Evolutionary conservation across 2,113 vertebrate species (phyloP).

Genomic region (Pardalotus punctatus): DNA sequence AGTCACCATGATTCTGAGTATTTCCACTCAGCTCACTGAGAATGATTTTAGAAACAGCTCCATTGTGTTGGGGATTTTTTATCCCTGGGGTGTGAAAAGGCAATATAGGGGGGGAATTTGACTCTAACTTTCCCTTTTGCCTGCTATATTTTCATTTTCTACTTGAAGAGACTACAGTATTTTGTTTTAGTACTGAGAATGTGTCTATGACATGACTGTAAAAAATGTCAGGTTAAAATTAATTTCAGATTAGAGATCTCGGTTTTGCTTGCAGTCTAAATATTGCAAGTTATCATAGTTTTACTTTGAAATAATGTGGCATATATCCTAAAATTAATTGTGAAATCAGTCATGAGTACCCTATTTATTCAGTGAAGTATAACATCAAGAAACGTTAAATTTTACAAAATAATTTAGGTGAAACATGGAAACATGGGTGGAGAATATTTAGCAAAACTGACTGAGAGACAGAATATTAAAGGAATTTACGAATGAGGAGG

Average conservation of each 20-base stretch:
- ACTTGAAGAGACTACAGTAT: background rate
- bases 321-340: background rate
- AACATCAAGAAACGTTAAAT: background rate
- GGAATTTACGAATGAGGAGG: background rate
- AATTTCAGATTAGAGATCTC: background rate
- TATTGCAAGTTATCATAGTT: background rate
- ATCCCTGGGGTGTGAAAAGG: background rate
- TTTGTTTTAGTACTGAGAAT: background rate
- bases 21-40: background rate
- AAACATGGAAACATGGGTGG: background rate
- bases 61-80: background rate
- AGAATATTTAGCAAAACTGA: background rate
- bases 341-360: background rate
- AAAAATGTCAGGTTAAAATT: background rate
- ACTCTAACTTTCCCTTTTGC: background rate
- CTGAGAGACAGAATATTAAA: background rate
- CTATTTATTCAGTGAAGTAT: background rate
- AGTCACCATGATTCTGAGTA: background rate
- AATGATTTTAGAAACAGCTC: background rate
- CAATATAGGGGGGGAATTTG: background rate
- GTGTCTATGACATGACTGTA: background rate
- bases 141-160: background rate
- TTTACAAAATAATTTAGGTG: background rate
- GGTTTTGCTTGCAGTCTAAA: background rate
- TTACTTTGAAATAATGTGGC: background rate